These are phyloP conservation scores for Lasioglossum lativentre DNA, from an alignment of 2,888 invertebrate genomes.

Conservation along the genomic window DNA sequence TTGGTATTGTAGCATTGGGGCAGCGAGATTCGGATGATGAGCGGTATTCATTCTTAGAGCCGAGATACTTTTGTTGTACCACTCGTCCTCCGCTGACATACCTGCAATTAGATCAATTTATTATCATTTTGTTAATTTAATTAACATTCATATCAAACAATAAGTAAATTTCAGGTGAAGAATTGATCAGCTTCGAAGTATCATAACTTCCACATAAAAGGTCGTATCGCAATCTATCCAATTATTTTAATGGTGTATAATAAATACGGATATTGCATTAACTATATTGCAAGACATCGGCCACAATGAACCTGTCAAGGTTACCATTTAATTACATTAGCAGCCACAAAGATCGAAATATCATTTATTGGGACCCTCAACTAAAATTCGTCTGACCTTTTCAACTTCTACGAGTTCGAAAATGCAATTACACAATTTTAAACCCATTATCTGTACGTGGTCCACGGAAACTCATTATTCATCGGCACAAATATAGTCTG, in stretches of 20 bases:
- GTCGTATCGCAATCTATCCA: background rate
- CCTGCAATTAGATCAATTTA: constrained; percentile 86
- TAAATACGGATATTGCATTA: background rate
- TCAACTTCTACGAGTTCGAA: background rate
- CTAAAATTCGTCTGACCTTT: constrained; percentile 1
- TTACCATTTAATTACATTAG: background rate
- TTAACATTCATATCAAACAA: background rate
- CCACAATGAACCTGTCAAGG: background rate
- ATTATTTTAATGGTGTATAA: background rate
- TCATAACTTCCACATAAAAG: background rate
- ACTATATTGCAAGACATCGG: background rate
- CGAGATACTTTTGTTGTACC: constrained; percentile 99
- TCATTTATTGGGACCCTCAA: background rate
- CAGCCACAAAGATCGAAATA: background rate
- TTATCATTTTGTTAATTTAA: background rate
- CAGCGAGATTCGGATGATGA: constrained; percentile 97
- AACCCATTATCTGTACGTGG: background rate
- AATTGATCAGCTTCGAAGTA: background rate
- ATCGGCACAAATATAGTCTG: background rate
- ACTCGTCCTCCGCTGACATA: constrained; percentile 97
- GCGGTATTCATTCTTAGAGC: constrained; percentile 98
- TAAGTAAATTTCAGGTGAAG: background rate
- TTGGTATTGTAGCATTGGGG: constrained; percentile 99
- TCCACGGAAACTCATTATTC: background rate
- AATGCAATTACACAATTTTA: background rate